Conservation (phyloP, 2,888 invertebrate genomes). For the Cheilosia pagana region DNA sequence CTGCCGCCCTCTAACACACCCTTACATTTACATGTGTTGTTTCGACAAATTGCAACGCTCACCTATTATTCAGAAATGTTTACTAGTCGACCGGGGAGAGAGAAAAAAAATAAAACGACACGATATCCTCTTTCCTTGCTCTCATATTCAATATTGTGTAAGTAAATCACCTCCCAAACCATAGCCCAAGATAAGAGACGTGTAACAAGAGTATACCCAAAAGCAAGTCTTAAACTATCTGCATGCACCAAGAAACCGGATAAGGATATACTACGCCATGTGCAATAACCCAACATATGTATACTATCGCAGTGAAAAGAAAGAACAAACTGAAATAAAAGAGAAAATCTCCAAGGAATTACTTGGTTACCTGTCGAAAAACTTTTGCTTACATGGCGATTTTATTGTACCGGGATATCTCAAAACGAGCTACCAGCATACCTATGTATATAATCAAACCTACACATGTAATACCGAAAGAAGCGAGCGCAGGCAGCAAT, state of each 20-base stretch:
- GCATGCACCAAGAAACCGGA: conserved; percentile 68
- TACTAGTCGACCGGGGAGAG: conserved; percentile 7
- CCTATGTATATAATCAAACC: conserved; percentile 8
- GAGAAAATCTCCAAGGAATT: conserved; percentile 69
- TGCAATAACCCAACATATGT: conserved; percentile 1
- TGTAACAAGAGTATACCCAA: conserved; percentile 41
- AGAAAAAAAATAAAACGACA: not conserved
- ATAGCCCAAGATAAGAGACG: conserved; percentile 25
- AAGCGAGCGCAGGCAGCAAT: conserved; percentile 9
- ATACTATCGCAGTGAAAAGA: not conserved
- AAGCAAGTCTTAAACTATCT: conserved; percentile 61
- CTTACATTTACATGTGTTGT: conserved; percentile 46
- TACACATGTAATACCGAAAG: conserved; percentile 52
- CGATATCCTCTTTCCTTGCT: conserved; percentile 24
- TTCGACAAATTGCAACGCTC: conserved; percentile 46
- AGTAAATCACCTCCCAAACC: conserved; percentile 35
- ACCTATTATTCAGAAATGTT: conserved; percentile 45
- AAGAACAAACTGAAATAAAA: conserved; percentile 27
- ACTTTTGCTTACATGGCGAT: conserved; percentile 74
- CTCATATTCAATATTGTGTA: conserved; percentile 36
- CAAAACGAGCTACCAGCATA: conserved; percentile 37
- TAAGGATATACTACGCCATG: conserved; percentile 53
- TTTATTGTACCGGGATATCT: conserved; percentile 71
- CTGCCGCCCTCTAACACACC: not conserved
- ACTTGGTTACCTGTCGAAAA: conserved; percentile 75